Evolutionary conservation across 2,888 invertebrate species (phyloP).

Genomic region (Pinctada fucata): DNA sequence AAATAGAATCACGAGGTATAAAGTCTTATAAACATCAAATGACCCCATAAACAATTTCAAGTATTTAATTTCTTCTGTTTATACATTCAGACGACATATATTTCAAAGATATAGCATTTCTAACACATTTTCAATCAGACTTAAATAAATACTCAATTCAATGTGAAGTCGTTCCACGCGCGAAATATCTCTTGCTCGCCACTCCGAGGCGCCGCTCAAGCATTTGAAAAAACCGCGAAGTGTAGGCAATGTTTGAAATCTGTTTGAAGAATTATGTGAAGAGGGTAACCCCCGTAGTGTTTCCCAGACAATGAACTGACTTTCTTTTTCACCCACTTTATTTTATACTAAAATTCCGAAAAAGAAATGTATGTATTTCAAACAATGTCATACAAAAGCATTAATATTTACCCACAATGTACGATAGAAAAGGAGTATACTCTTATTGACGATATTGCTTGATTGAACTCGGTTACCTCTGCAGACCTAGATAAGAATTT

Average conservation of each 20-base stretch:
- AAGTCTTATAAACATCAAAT: background rate
- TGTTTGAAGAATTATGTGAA: background rate
- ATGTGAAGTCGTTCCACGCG: background rate
- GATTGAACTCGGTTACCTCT: too few relatives aligned
- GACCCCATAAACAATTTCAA: constrained; percentile 1
- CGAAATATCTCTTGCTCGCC: background rate
- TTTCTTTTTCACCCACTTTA: too few relatives aligned
- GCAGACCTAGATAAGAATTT: too few relatives aligned
- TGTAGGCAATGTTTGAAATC: background rate
- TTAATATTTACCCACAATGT: too few relatives aligned
- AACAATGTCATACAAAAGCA: too few relatives aligned
- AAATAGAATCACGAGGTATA: too few relatives aligned
- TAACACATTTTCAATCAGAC: background rate
- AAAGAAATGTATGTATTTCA: too few relatives aligned
- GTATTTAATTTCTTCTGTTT: background rate
- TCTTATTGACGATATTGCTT: too few relatives aligned
- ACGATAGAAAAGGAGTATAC: too few relatives aligned
- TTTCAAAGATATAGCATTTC: background rate
- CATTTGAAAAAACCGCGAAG: background rate
- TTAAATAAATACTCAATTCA: background rate
- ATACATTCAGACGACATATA: background rate
- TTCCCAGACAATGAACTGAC: too few relatives aligned
- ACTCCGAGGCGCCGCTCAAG: background rate
- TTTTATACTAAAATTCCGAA: too few relatives aligned
- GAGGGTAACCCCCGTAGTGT: too few relatives aligned